phyloP scores from a whole-genome alignment of 1,140 invertebrate genomes.

The Battus philenor region DNA sequence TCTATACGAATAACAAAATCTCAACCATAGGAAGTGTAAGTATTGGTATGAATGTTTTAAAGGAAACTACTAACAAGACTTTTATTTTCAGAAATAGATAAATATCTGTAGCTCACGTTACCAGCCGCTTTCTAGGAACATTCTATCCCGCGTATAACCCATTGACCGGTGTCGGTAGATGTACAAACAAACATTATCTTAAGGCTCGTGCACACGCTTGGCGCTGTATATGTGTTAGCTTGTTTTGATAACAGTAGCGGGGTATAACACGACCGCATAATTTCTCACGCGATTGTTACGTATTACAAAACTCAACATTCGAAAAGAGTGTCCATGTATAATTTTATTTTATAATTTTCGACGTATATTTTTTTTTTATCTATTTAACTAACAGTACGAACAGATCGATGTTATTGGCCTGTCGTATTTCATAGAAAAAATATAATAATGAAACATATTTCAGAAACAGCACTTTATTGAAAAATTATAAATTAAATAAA shows the following conservation, averaged over 20 bases:
- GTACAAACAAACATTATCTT: constrained; percentile 43
- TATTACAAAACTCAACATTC: no score
- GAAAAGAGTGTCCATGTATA: no score
- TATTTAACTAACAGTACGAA: no score
- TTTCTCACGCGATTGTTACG: constrained; percentile 4
- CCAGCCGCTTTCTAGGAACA: constrained; percentile 11
- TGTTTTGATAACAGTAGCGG: constrained; percentile 45
- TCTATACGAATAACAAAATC: no score
- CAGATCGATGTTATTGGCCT: no score
- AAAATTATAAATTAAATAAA: no score
- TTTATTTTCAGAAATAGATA: constrained; percentile 7
- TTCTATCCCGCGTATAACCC: constrained; percentile 14
- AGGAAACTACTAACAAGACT: constrained; percentile 3
- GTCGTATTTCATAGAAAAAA: no score
- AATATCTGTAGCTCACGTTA: constrained; percentile 7
- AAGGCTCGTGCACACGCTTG: constrained; percentile 30
- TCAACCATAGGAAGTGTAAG: no score
- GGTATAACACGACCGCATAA: constrained; percentile 8
- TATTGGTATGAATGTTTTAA: neutral
- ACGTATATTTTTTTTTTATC: no score
- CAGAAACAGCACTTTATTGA: no score
- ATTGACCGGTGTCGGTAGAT: constrained; percentile 43
- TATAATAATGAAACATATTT: no score
- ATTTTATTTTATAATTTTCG: no score
- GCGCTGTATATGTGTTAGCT: constrained; percentile 47